Conservation (phyloP, 2,888 invertebrate species). For the Odontothrips loti region DNA sequence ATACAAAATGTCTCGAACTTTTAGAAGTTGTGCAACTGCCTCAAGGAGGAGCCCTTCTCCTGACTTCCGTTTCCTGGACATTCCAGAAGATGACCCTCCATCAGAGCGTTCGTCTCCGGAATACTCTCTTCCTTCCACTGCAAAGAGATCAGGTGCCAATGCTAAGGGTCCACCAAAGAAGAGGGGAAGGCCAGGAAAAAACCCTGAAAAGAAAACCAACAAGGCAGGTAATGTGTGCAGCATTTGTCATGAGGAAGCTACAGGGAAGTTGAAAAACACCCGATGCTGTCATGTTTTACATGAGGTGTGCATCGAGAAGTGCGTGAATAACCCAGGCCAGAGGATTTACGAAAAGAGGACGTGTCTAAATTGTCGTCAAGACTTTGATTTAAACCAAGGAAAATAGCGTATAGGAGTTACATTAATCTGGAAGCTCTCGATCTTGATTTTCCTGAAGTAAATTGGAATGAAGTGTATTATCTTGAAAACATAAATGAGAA, state of each 20-base stretch:
- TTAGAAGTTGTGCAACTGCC: too few relatives aligned
- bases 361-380: not conserved
- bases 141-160: too few relatives aligned
- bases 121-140: too few relatives aligned
- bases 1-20: too few relatives aligned
- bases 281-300: not conserved
- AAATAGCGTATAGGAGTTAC: not conserved
- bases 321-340: not conserved
- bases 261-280: not conserved
- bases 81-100: too few relatives aligned
- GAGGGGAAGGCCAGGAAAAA: too few relatives aligned
- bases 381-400: not conserved
- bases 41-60: too few relatives aligned
- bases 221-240: too few relatives aligned
- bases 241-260: not conserved
- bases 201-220: too few relatives aligned
- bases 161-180: too few relatives aligned
- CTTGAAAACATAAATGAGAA: not conserved
- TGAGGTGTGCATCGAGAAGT: not conserved
- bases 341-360: not conserved
- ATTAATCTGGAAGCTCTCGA: not conserved
- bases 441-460: not conserved
- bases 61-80: too few relatives aligned
- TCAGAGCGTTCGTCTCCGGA: too few relatives aligned
- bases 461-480: constrained; percentile 1